Evolutionary conservation across 2,888 invertebrate genomes (phyloP), one percentile per base, ranked within the genome.

Genomic region (Incurvaria masculella): DNA sequence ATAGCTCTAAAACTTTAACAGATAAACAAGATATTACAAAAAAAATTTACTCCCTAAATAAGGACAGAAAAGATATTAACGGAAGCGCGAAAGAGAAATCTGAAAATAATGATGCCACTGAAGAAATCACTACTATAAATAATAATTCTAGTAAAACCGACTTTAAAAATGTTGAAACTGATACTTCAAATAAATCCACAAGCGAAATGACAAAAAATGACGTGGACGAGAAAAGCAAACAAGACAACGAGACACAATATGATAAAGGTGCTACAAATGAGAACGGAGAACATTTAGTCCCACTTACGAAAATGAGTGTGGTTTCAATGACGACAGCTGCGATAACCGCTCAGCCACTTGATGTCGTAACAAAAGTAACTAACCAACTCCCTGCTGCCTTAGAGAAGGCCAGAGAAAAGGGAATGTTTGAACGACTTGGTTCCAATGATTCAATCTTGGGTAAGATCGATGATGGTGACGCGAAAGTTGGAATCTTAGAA

Each of bases 271-370:
- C 49, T 26, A 16, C 45, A 48, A 57, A 63, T 14, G 65, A 65
- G n/a, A 69, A 69, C 52, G 70, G 69, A 17, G 70, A 69, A 55
- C 71, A 69, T 19, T 58, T 79, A 16, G 69, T 79, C 6, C 69
- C 78, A 46, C 56, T 79, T 46, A 79, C 79, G 0, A 79, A 79
- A 59, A 74, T 75, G 57, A 79, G 65, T 52, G 68, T 81, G 19
- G 70, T 81, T 40, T 81, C 81, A 17, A 82, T 81, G 81, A 81
- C 81, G 14, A 81, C 81, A 4, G 81, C 81, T 18, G 81, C 82
- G 5, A 81, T 82, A 45, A 79, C 81, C 45, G 72, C 81, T 5
- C 81, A 81, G 51, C 81, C 81, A 2, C 62, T 81, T 50, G 78
- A 81, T 62, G 71, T 81, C 11, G 80, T 80, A 2, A 72, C 80